phyloP scores from a whole-genome alignment of 2,113 vertebrate genomes.

The Hyperopisus bebe region DNA sequence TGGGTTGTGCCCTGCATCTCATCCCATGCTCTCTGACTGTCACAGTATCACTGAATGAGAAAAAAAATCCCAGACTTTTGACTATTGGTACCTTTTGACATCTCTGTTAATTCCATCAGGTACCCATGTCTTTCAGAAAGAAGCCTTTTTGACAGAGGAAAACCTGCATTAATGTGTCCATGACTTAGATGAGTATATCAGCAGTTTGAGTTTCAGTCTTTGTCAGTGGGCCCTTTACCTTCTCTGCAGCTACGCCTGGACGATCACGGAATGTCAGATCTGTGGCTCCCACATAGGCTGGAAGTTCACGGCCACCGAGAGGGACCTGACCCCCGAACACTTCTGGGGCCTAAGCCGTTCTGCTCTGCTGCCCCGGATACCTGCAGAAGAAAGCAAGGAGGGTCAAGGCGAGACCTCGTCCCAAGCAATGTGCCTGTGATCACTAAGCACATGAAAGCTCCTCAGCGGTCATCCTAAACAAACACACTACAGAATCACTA shows the following conservation, averaged over 20 bases:
- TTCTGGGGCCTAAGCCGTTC: conserved; percentile 96
- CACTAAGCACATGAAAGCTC: background rate
- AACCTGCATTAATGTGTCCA: background rate
- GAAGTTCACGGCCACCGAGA: conserved; percentile 92
- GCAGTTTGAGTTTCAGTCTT: background rate
- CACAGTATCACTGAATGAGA: background rate
- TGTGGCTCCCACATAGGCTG: conserved; percentile 90
- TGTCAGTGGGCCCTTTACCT: background rate
- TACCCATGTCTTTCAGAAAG: background rate
- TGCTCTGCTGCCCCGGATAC: conserved; percentile 83
- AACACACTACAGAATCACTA: background rate
- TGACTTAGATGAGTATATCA: background rate
- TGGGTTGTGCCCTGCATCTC: background rate
- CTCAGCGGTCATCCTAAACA: background rate
- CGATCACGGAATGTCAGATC: conserved; percentile 80
- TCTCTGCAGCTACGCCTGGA: conserved; percentile 83
- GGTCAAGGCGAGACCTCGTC: conserved; percentile 55
- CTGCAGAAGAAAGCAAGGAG: conserved; percentile 64
- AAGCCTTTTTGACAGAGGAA: background rate
- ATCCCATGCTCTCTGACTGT: background rate
- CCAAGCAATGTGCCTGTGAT: conserved; percentile 79
- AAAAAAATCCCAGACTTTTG: background rate
- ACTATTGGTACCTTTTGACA: background rate
- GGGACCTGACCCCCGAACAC: conserved; percentile 79
- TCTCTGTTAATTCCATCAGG: background rate